These are phyloP conservation scores for Pseudoips prasinana DNA, from an alignment of 2,888 invertebrate genomes.

Conservation along the genomic window DNA sequence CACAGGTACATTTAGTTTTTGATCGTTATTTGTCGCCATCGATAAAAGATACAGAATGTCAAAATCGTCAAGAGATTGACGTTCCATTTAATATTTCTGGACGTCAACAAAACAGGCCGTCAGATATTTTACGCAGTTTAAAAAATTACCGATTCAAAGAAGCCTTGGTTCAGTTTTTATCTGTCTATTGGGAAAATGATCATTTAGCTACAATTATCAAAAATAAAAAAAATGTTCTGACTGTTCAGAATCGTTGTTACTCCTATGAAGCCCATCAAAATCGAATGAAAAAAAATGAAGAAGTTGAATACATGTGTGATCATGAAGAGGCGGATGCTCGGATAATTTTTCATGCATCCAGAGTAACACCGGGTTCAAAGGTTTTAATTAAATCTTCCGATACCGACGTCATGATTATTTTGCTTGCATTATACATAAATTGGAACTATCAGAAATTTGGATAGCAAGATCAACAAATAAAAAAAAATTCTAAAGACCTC, in stretches of 20 bases:
- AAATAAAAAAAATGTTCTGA: no score
- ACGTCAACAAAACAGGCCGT: conserved; percentile 28
- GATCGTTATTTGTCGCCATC: conserved; percentile 42
- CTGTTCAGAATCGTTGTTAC: no score
- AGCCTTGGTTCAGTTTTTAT: conserved; percentile 22
- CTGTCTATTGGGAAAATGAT: conserved; percentile 1
- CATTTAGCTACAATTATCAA: not conserved
- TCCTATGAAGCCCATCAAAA: no score
- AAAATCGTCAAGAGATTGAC: conserved; percentile 2
- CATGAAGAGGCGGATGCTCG: not conserved
- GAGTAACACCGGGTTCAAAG: not conserved
- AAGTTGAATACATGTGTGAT: conserved; percentile 20
- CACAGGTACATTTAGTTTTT: conserved; percentile 26
- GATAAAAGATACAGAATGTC: conserved; percentile 42
- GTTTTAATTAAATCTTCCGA: not conserved
- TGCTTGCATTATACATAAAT: conserved; percentile 19
- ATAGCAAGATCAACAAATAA: not conserved
- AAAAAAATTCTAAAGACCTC: not conserved
- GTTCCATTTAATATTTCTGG: conserved; percentile 24
- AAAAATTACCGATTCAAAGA: conserved; percentile 24
- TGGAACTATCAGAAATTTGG: conserved; percentile 20
- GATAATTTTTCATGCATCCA: not conserved
- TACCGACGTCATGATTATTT: not conserved
- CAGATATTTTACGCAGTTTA: conserved; percentile 18
- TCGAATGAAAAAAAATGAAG: conserved; percentile 16